Percentiles rank a stretch among this genome's conserved stretches.
Conservation (phyloP, 2,797 vertebrate genomes). For the Poecile montanus region DNA sequence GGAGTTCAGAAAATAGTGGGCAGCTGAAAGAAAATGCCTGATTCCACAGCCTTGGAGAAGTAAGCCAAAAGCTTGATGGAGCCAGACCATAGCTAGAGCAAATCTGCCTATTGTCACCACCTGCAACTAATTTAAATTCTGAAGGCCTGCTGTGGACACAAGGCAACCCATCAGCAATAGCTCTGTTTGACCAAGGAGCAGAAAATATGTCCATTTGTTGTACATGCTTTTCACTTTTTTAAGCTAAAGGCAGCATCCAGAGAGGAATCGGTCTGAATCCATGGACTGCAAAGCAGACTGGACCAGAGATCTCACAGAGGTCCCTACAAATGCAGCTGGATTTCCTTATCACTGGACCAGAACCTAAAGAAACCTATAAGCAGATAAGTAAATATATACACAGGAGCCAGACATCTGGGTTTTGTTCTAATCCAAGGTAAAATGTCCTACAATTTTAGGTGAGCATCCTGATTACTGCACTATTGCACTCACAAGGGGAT, state of each 20-base stretch:
- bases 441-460: background rate
- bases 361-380: background rate
- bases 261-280: background rate
- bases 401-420: background rate
- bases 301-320: background rate
- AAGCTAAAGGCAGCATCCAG: background rate
- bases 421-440: background rate
- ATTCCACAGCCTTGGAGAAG: background rate
- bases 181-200: background rate
- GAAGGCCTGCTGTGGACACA: slow-evolving; percentile 4
- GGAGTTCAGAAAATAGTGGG: background rate
- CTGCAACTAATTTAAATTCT: slow-evolving; percentile 32
- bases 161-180: background rate
- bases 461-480: background rate
- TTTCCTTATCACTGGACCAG: background rate
- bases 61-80: background rate
- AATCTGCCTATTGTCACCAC: slow-evolving; percentile 8
- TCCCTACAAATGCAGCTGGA: background rate
- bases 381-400: background rate
- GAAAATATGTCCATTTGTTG: background rate
- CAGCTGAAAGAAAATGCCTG: background rate
- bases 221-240: background rate
- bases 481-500: background rate
- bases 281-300: background rate
- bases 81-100: background rate